Conservation (phyloP, 2,888 invertebrate genomes). For the Harpalus rubripes region DNA sequence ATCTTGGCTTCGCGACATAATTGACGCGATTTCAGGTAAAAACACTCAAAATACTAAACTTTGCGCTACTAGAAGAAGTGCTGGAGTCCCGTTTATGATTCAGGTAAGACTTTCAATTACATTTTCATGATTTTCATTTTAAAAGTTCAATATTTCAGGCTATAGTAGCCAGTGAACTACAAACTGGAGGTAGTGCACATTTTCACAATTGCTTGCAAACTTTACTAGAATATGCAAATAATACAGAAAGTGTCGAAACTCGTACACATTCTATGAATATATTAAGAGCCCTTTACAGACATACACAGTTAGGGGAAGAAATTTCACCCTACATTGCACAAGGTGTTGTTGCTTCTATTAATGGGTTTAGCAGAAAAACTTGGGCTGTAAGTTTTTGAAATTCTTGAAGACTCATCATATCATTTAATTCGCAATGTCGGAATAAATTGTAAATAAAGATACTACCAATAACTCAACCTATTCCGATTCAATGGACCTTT, state of each 20-base stretch:
- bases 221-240: conserved; percentile 78
- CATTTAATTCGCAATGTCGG: no score
- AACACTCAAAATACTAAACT: conserved; percentile 78
- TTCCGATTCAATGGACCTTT: no score
- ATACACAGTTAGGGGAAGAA: conserved; percentile 86
- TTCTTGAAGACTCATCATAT: not conserved
- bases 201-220: conserved; percentile 81
- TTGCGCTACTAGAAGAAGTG: conserved; percentile 93
- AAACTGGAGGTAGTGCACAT: conserved; percentile 79
- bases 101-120: conserved; percentile 79
- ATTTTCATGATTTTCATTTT: conserved; percentile 1
- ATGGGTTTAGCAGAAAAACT: conserved; percentile 85
- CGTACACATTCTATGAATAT: conserved; percentile 93
- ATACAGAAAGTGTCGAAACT: conserved; percentile 76
- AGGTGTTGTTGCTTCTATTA: conserved; percentile 86
- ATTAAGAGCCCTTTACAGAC: conserved; percentile 88
- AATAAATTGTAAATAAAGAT: no score
- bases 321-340: conserved; percentile 84
- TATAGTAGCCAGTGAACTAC: conserved; percentile 86
- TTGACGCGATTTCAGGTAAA: conserved; percentile 80
- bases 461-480: no score
- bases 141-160: conserved; percentile 80
- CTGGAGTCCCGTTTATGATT: conserved; percentile 95
- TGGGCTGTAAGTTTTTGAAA: conserved; percentile 85
- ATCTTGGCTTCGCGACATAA: conserved; percentile 82